Evolutionary conservation across 2,888 invertebrate genomes (phyloP), one percentile per base, ranked within the genome.

Genomic region (Pandemis cinnamomeana): DNA sequence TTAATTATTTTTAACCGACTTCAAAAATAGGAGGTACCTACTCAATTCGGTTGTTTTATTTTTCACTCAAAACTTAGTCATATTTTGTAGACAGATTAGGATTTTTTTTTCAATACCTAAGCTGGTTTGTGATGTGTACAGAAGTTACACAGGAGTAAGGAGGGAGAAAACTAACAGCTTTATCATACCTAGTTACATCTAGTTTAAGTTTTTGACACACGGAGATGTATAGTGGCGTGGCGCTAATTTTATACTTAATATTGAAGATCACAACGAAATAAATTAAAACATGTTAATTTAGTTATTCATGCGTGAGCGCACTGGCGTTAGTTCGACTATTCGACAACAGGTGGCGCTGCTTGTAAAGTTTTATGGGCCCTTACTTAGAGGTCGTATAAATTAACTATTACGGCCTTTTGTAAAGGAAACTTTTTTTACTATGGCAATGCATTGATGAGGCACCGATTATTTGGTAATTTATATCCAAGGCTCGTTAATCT

Each of bases 311-410:
- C 46, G 13, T 27, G 11, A 11, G 44, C 67, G 67, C 70, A 73
- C 44, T 27, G 42, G 20, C 41, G 15, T 27, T 67, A 67, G 83
- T 84, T 80, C 80, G 74, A 71, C 78, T 79, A 78, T 75, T 77
- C 79, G 79, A 68, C 82, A 84, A 84, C 90, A 90, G 90, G 90
- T 90, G 90, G 88, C 90, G 87, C 82, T 85, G 79, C 79, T 80
- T 83, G 87, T 90, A 86, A 89, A 89, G 85, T 89, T 89, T 89
- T 87, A 89, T 86, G 86, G 83, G 77, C 75, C 80, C 79, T 79
- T 81, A 82, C 87, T 89, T 88, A 87, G 80, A 85, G 82, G 81
- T 79, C 78, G 79, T 79, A 84, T 89, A 86, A 88, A 88, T 87
- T 84, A 84, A 81, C 76, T 77, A 72, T 78, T 78, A 84, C 82